phyloP scores from a whole-genome alignment of 2,113 vertebrate genomes.

The Passer domesticus region DNA sequence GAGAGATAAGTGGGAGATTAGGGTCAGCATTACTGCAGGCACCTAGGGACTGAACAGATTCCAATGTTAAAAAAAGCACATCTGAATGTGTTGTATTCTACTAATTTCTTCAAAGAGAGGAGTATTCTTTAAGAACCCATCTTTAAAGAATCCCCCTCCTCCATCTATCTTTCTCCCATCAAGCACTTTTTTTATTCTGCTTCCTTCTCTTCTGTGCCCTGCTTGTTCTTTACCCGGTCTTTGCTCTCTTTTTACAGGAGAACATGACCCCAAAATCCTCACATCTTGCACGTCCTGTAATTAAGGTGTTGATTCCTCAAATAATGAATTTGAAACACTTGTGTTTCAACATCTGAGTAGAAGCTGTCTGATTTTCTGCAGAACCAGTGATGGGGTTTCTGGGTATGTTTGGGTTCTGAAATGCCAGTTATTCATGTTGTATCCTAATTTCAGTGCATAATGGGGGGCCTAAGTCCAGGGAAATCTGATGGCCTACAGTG shows the following conservation, averaged over 20 bases:
- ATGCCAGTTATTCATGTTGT: background rate
- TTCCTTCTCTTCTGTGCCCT: background rate
- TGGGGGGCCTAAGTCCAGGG: background rate
- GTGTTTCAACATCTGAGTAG: background rate
- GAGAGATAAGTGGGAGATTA: conserved; percentile 59
- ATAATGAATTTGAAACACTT: background rate
- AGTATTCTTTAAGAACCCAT: background rate
- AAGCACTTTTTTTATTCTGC: background rate
- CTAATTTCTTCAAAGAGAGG: background rate
- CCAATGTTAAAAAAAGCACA: background rate
- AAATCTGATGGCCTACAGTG: background rate
- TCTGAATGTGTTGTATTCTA: background rate
- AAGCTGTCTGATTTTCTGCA: background rate
- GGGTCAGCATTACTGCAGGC: background rate
- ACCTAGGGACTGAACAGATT: background rate
- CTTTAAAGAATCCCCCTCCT: background rate
- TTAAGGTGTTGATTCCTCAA: background rate
- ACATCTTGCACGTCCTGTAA: background rate
- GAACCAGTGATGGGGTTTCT: background rate
- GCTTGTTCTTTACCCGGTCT: background rate
- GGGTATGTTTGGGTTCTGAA: background rate
- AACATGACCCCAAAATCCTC: background rate
- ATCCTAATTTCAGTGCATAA: background rate
- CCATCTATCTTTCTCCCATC: background rate
- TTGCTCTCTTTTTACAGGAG: background rate